Conservation (phyloP, 2,113 vertebrate species). For the Melospiza georgiana region DNA sequence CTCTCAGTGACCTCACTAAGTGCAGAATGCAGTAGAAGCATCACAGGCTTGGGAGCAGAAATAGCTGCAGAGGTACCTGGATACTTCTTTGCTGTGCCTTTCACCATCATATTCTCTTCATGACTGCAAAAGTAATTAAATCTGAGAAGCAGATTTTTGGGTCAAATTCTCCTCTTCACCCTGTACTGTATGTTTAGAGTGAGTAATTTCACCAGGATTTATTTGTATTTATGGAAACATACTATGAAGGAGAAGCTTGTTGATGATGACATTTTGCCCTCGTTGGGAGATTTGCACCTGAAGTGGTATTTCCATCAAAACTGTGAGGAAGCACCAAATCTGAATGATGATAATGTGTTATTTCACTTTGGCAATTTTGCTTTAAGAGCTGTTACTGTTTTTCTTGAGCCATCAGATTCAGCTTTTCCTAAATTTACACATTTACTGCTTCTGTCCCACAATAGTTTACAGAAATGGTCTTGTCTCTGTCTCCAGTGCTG, state of each 20-base stretch:
- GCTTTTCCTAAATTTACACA: not conserved
- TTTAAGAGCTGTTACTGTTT: not conserved
- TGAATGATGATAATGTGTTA: not conserved
- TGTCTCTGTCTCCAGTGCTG: not conserved
- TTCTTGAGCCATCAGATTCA: not conserved
- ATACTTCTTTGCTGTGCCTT: not conserved
- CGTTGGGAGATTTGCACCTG: not conserved
- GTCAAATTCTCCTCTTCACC: not conserved
- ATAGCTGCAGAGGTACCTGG: not conserved
- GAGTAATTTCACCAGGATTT: not conserved
- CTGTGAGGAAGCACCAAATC: not conserved
- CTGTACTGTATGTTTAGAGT: not conserved
- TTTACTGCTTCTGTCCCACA: not conserved
- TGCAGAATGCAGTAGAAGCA: not conserved
- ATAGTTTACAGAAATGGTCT: not conserved
- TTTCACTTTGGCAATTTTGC: not conserved
- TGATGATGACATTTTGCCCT: not conserved
- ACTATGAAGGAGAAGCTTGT: not conserved
- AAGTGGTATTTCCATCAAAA: not conserved
- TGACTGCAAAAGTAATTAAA: not conserved
- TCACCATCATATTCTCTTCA: not conserved
- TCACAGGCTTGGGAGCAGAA: not conserved
- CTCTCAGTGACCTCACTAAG: not conserved
- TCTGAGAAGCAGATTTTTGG: not conserved
- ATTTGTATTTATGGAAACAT: not conserved